A percentile compares a stretch with the other conserved stretches of the same genome.
phyloP scores from a whole-genome alignment of 1,140 invertebrate genomes.

The Panonychus citri region DNA sequence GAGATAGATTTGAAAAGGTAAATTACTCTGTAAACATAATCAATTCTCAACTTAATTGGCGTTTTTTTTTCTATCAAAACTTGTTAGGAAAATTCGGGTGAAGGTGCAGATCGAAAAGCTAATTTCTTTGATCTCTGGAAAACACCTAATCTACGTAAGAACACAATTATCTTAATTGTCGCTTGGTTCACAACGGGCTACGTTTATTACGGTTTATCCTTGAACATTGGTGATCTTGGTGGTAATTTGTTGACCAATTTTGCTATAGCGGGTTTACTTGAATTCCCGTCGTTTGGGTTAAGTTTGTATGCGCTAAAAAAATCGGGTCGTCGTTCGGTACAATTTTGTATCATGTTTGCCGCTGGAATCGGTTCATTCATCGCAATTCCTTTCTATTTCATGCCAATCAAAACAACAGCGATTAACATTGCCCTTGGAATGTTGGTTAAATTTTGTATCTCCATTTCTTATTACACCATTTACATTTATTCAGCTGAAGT shows the following conservation, averaged over 20 bases:
- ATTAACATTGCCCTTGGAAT: slow-evolving; percentile 31
- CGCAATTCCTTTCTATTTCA: neutral
- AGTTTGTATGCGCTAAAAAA: slow-evolving; percentile 25
- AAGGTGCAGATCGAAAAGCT: neutral
- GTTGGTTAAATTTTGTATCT: slow-evolving; percentile 59
- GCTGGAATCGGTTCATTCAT: slow-evolving; percentile 20
- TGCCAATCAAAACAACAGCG: neutral
- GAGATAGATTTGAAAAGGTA: neutral
- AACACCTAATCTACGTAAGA: slow-evolving; percentile 9
- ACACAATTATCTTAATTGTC: slow-evolving; percentile 13
- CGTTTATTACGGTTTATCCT: slow-evolving; percentile 49
- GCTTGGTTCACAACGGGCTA: slow-evolving; percentile 18
- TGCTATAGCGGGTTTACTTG: slow-evolving; percentile 44
- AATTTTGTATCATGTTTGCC: slow-evolving; percentile 4
- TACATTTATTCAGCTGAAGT: slow-evolving; percentile 60
- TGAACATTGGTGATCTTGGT: slow-evolving; percentile 46
- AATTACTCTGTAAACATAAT: no score
- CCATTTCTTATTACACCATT: slow-evolving; percentile 48
- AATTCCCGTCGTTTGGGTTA: slow-evolving; percentile 46
- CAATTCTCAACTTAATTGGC: no score
- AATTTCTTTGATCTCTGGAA: slow-evolving; percentile 10
- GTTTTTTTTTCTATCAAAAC: no score
- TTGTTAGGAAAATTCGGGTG: neutral
- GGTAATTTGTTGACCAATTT: slow-evolving; percentile 52
- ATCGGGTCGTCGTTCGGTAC: neutral